Percentiles rank a stretch among this genome's conserved stretches.
These are phyloP conservation scores for Schizaphis graminum DNA, from an alignment of 2,888 invertebrate genomes.

Conservation along the genomic window DNA sequence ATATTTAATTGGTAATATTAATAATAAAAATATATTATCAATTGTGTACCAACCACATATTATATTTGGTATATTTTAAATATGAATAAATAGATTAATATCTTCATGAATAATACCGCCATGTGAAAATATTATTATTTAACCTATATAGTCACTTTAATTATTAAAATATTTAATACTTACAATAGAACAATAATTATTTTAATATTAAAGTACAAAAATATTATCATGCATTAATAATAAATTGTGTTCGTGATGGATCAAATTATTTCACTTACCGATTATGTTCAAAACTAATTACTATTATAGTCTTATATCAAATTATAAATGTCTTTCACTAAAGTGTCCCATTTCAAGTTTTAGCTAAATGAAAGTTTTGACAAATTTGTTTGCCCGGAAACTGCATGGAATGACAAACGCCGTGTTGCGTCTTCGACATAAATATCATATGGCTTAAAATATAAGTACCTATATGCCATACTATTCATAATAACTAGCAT, in stretches of 20 bases:
- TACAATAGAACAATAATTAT: background rate
- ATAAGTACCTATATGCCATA: background rate
- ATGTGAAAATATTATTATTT: background rate
- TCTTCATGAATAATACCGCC: background rate
- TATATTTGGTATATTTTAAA: too few relatives aligned
- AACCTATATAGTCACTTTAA: background rate
- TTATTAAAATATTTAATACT: background rate
- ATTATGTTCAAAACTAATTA: conserved; percentile 6
- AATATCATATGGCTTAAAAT: background rate
- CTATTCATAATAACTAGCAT: background rate
- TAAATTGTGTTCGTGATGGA: background rate
- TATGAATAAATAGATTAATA: too few relatives aligned
- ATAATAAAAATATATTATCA: too few relatives aligned
- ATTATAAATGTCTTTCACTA: conserved; percentile 17
- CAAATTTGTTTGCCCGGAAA: background rate
- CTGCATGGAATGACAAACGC: background rate
- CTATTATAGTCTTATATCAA: conserved; percentile 10
- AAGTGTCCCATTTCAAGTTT: background rate
- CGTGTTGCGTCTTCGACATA: background rate
- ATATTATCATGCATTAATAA: background rate
- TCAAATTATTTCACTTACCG: conserved; percentile 3
- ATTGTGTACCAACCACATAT: too few relatives aligned
- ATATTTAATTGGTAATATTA: too few relatives aligned
- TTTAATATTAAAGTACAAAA: background rate
- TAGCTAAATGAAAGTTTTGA: conserved; percentile 9